These are phyloP conservation scores for Synodontis membranacea DNA, from an alignment of 2,113 vertebrate genomes.

Conservation along the genomic window DNA sequence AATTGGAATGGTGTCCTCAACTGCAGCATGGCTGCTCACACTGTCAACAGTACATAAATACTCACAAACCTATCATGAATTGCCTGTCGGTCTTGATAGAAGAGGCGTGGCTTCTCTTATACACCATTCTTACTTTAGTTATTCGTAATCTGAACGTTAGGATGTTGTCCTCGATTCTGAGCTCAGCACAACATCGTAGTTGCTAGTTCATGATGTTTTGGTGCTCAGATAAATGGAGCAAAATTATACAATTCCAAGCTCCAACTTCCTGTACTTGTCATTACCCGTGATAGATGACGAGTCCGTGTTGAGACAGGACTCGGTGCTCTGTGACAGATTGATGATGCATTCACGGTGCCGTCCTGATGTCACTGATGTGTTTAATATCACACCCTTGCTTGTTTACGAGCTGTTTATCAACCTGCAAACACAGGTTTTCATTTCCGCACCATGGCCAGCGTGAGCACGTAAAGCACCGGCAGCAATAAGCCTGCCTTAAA, in stretches of 20 bases:
- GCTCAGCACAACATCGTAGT: neutral
- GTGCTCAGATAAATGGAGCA: neutral
- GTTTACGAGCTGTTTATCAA: slow-evolving; percentile 32
- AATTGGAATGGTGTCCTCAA: too few relatives aligned
- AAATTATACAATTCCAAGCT: neutral
- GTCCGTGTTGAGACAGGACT: neutral
- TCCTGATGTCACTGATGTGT: slow-evolving; percentile 2
- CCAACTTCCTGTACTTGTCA: neutral
- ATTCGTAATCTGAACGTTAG: neutral
- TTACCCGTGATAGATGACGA: neutral
- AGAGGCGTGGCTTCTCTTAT: neutral
- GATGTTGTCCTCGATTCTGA: neutral
- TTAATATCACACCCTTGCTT: neutral
- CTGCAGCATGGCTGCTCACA: too few relatives aligned
- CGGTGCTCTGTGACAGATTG: slow-evolving; percentile 14
- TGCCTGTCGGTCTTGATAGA: neutral
- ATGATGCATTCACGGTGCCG: neutral
- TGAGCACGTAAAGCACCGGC: neutral
- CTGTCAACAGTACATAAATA: neutral
- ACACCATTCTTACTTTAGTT: neutral
- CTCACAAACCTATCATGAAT: too few relatives aligned
- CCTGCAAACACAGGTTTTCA: slow-evolving; percentile 32
- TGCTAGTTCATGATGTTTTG: neutral
- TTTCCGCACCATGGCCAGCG: neutral
- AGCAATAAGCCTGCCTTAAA: neutral